phyloP scores from a whole-genome alignment of 2,888 invertebrate genomes.

The Lasioglossum marginatum region DNA sequence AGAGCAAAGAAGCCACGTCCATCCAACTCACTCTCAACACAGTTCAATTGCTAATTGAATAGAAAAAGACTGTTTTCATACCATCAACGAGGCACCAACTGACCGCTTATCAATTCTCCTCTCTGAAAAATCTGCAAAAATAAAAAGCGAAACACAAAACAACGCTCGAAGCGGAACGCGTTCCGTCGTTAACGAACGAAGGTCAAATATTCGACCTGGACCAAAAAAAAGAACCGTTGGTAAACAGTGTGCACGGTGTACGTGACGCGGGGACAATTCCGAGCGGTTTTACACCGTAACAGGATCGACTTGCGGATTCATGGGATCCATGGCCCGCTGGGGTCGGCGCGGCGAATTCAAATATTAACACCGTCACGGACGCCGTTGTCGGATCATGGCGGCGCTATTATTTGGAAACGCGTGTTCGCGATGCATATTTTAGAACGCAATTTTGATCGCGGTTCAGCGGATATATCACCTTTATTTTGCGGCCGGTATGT shows the following conservation, averaged over 20 bases:
- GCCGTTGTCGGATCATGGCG: neutral
- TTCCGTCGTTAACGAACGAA: neutral
- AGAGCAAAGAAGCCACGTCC: neutral
- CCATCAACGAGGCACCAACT: too few species aligned
- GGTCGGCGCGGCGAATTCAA: neutral
- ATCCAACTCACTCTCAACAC: neutral
- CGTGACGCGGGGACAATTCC: neutral
- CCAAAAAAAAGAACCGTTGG: neutral
- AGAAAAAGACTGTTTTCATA: too few species aligned
- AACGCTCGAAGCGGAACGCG: neutral
- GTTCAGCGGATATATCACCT: slow-evolving; percentile 18
- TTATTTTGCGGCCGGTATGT: slow-evolving; percentile 1
- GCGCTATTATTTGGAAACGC: slow-evolving; percentile 30
- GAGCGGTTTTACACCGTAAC: neutral
- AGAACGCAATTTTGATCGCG: slow-evolving; percentile 29
- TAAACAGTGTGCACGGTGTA: neutral
- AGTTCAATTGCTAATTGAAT: too few species aligned
- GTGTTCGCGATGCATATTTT: slow-evolving; percentile 25
- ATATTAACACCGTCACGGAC: slow-evolving; percentile 29
- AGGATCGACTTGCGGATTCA: neutral
- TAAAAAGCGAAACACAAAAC: neutral
- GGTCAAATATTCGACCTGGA: neutral
- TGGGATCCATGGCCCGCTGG: neutral
- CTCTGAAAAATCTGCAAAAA: neutral
- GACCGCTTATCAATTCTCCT: too few species aligned